phyloP scores from a whole-genome alignment of 2,797 vertebrate genomes.

The Sebastes elongatus region DNA sequence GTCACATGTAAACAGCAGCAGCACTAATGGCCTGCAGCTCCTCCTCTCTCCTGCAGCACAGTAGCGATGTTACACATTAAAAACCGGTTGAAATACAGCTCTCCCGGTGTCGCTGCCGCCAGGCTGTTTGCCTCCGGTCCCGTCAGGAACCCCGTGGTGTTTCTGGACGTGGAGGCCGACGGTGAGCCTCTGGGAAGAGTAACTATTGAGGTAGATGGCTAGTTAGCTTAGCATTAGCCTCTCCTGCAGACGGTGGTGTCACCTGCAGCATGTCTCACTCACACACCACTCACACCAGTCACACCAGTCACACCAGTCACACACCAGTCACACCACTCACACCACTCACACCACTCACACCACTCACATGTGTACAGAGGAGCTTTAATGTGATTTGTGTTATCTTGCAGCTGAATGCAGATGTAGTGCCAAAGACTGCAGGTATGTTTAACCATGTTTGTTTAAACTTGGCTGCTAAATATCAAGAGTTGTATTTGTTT shows the following conservation, averaged over 20 bases:
- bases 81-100: conserved; percentile 74
- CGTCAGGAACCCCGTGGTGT: conserved; percentile 85
- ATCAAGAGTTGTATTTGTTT: not conserved
- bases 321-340: not conserved
- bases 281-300: not conserved
- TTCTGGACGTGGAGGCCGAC: conserved; percentile 90
- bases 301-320: not conserved
- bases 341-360: not conserved
- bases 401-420: conserved; percentile 88
- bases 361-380: too few relatives aligned
- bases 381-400: not conserved
- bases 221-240: conserved; percentile 24
- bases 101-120: conserved; percentile 64
- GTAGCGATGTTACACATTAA: conserved; percentile 76
- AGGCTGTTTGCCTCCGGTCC: conserved; percentile 68
- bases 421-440: conserved; percentile 93
- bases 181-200: conserved; percentile 88
- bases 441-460: conserved; percentile 78
- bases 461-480: not conserved
- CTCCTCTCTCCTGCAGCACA: not conserved
- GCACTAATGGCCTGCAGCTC: not conserved
- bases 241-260: not conserved
- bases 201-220: conserved; percentile 84
- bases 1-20: conserved; percentile 48
- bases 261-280: not conserved